Base-by-base conservation (phyloP, 2,113 vertebrate species). In the Notechis scutatus region DNA sequence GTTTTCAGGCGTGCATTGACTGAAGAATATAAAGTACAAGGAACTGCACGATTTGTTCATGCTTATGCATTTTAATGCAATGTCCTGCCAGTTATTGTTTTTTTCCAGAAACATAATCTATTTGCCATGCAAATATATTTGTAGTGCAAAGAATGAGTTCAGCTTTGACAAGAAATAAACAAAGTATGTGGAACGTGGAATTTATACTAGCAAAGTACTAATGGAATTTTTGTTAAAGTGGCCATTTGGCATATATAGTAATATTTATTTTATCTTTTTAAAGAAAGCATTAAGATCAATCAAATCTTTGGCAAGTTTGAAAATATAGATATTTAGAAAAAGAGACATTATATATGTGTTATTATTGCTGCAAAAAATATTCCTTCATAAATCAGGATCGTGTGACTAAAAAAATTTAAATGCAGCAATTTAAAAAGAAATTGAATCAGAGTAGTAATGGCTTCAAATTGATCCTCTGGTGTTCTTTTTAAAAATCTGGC, bases 71-170 rank as follows among this genome's bases (percentile, higher is more conserved):
- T 90, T 90, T 50, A 92, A 90, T 92, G 50, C 20, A 18, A 18
- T 26, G 21, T 8, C 55, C 4, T 39, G 14, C 74, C 74, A 18
- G 57, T 59, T 61, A 50, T 59, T 57, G 18, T 39, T 59, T 21
- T n/a, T 18, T 81, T 61, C 50, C 59, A 59, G 88, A 86, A 90
- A 61, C 45, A 52, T 90, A 39, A 39, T 74, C 50, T 45, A 56
- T 81, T 87, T 29, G 74, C 34, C 54, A 89, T 88, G 59, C 52
- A 7, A 86, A 34, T 93, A 86, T 87, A 93, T 90, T 81, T 90
- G 57, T 26, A 24, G 18, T 54, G 7, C 88, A 90, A n/a, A 23
- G 47, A 61, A 57, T 54, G 21, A 61, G 74, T 50, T 88, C 55
- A 90, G 12, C 34, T 12, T 21, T 91, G 54, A 56, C 54, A 86